Evolutionary conservation across 2,113 vertebrate species (phyloP), one percentile per base, ranked within the genome.

Genomic region (Gasterosteus aculeatus): DNA sequence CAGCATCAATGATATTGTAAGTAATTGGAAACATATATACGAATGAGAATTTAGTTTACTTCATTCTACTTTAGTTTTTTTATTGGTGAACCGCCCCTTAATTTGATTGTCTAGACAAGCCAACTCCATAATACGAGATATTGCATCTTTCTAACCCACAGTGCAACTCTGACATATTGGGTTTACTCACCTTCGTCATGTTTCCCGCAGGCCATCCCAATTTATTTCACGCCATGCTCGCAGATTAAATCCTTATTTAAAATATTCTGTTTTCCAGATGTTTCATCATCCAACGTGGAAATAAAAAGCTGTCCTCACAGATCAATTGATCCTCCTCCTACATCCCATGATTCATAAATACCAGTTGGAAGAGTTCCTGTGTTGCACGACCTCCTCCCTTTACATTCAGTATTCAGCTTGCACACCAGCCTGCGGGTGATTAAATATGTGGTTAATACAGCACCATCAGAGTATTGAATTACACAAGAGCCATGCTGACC

Each of bases 401-500:
- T 69, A 72, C 85, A 58, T 85, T 84, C 59, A 51, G 74, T 87
- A 83, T 92, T 91, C 91, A 69, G 75, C 74, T 80, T 72, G 80
- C 87, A 75, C 72, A 58, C 88, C 81, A 86, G 79, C 88, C 85
- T 33, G 72, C 70, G 67, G 80, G 83, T 92, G 93, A 94, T 94
- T 94, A 92, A 94, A 94, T 94, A 94, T 90, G 88, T 90, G 91
- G 89, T 93, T 94, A 92, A 92, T 92, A 91, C 85, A 86, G 89
- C 89, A 66, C 86, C 86, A 87, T 88, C 87, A 92, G 92, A 90
- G 88, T 92, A 93, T 90, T 93, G 91, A 95, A 95, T 94, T 94
- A 94, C 85, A 77, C 87, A 64, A 80, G 83, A 91, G 91, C 87
- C 87, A 72, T 56, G 85, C 85, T 94, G 92, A 94, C 94, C 93